Evolutionary conservation across 2,113 vertebrate species (phyloP).

Genomic region (Gymnobelideus leadbeateri): DNA sequence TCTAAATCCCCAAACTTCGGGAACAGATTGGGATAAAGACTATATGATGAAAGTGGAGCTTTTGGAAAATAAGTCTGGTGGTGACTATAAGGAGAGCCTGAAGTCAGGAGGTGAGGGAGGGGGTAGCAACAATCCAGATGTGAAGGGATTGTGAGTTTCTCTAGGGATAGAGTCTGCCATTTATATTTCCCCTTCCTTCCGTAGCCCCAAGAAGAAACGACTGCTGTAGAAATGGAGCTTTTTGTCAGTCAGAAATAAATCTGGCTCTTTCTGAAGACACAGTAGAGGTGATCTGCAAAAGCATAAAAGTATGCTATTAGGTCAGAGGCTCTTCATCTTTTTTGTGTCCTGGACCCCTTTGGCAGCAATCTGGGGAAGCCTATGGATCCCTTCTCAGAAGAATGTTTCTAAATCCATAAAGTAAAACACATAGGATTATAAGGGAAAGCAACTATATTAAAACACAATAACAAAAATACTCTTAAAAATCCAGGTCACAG

Average conservation of each 20-base stretch:
- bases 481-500: neutral
- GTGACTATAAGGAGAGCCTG: neutral
- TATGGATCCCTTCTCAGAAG: neutral
- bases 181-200: neutral
- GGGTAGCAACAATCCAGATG: neutral
- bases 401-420: neutral
- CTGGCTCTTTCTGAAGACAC: neutral
- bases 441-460: neutral
- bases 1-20: neutral
- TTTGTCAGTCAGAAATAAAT: neutral
- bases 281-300: neutral
- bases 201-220: neutral
- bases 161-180: neutral
- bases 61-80: neutral
- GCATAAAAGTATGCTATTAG: neutral
- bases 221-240: neutral
- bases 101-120: neutral
- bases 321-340: neutral
- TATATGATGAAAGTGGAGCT: neutral
- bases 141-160: neutral
- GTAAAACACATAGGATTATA: neutral
- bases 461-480: neutral
- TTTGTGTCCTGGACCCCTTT: neutral
- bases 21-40: slow-evolving; percentile 1
- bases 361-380: neutral